phyloP scores from a whole-genome alignment of 2,797 vertebrate species.

The Gymnocypris eckloni region DNA sequence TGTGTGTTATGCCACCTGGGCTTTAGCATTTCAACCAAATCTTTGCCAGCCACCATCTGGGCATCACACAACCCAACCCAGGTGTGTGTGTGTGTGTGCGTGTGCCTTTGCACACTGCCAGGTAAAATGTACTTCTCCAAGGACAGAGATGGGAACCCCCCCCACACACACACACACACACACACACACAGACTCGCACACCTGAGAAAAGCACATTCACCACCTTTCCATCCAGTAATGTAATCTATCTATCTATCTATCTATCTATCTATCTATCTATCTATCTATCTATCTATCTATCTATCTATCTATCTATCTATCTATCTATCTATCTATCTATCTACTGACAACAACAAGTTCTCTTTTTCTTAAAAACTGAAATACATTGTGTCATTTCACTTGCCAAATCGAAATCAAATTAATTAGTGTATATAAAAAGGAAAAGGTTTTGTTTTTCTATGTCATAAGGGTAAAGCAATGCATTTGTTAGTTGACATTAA shows the following conservation, averaged over 20 bases:
- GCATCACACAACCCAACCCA: constrained; percentile 67
- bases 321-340: not conserved
- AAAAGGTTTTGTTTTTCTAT: not conserved
- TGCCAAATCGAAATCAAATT: not conserved
- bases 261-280: not conserved
- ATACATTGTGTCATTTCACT: not conserved
- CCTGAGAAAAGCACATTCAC: no score
- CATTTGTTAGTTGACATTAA: not conserved
- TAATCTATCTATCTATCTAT: not conserved
- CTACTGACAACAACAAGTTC: not conserved
- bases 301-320: not conserved
- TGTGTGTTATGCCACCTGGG: constrained; percentile 25
- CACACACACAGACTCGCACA: no score
- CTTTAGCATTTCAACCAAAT: constrained; percentile 70
- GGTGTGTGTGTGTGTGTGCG: constrained; percentile 59
- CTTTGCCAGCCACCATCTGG: constrained; percentile 74
- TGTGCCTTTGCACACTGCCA: constrained; percentile 70
- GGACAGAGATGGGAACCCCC: constrained; percentile 57
- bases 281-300: not conserved
- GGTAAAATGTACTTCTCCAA: constrained; percentile 66
- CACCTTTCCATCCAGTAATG: not conserved
- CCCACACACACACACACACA: not conserved
- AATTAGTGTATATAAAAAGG: not conserved
- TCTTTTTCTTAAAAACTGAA: not conserved
- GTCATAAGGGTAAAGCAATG: not conserved